Evolutionary conservation across 2,113 vertebrate genomes (phyloP).

Genomic region (Misgurnus mizolepis): DNA sequence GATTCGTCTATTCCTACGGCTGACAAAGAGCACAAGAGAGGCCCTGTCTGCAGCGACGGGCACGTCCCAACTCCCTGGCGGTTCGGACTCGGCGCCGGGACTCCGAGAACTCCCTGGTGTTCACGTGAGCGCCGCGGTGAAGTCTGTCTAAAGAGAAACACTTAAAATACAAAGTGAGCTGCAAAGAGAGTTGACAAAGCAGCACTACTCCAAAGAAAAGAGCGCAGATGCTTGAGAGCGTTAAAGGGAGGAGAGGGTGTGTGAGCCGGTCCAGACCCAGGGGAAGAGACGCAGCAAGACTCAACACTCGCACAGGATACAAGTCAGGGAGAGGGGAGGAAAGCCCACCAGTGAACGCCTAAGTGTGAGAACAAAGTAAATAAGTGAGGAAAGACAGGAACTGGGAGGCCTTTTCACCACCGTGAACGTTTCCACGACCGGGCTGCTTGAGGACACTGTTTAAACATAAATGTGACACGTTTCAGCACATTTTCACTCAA

Average conservation of each 20-base stretch:
- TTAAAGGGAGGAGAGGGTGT: neutral
- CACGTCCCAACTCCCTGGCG: conserved; percentile 33
- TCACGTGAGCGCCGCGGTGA: conserved; percentile 38
- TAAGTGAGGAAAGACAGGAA: conserved; percentile 53
- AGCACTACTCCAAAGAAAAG: neutral
- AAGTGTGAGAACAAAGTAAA: conserved; percentile 41
- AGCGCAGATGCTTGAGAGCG: neutral
- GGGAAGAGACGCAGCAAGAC: conserved; percentile 28
- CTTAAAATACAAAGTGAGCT: conserved; percentile 42
- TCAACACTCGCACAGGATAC: conserved; percentile 47
- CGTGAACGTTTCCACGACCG: conserved; percentile 45
- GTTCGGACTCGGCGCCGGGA: conserved; percentile 26
- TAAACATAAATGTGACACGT: conserved; percentile 40
- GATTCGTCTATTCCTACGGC: conserved; percentile 14
- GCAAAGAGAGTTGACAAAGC: conserved; percentile 14
- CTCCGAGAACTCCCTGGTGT: conserved; percentile 37
- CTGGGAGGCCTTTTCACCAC: conserved; percentile 41
- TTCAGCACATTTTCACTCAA: conserved; percentile 38
- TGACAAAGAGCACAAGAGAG: conserved; percentile 57
- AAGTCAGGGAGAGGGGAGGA: conserved; percentile 27
- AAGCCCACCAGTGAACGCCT: conserved; percentile 34
- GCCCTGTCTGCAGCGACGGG: conserved; percentile 50
- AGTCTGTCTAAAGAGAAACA: conserved; percentile 46
- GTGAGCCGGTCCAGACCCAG: neutral
- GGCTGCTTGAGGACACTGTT: neutral